Evolutionary conservation across 2,113 vertebrate genomes (phyloP).

Genomic region (Drymodes brunneopygia): DNA sequence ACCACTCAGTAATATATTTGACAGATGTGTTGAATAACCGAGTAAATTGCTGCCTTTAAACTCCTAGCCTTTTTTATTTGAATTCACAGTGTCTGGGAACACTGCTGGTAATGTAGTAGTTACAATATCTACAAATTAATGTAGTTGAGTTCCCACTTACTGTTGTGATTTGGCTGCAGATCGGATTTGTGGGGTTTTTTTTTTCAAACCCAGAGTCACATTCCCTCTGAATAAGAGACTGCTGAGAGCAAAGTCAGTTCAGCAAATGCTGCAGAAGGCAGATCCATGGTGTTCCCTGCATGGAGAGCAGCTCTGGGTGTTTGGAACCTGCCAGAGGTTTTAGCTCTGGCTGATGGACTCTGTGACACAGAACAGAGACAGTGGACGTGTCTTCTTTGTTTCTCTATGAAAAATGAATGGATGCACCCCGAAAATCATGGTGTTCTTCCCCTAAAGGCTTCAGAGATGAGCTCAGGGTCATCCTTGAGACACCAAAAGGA

Average conservation of each 20-base stretch:
- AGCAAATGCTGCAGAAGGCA: neutral
- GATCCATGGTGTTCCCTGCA: neutral
- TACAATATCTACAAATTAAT: neutral
- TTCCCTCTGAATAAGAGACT: neutral
- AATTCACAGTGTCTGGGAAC: neutral
- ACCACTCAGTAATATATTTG: constrained; percentile 44
- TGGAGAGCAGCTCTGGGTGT: neutral
- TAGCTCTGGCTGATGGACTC: neutral
- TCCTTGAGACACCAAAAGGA: neutral
- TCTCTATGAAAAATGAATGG: neutral
- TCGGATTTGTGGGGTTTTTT: neutral
- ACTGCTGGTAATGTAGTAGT: neutral
- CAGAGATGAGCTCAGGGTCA: neutral
- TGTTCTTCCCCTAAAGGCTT: neutral
- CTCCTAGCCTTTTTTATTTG: neutral
- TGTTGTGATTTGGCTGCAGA: neutral
- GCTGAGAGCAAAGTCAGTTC: neutral
- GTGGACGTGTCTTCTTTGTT: fast-evolving
- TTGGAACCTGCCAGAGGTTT: neutral
- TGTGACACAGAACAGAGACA: fast-evolving
- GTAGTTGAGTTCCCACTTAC: neutral
- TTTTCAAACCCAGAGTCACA: neutral
- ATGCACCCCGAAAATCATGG: neutral
- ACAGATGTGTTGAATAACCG: constrained; percentile 49
- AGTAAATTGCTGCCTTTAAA: constrained; percentile 43